Base-by-base conservation (phyloP, 2,113 vertebrate genomes). In the Takifugu bimaculatus region DNA sequence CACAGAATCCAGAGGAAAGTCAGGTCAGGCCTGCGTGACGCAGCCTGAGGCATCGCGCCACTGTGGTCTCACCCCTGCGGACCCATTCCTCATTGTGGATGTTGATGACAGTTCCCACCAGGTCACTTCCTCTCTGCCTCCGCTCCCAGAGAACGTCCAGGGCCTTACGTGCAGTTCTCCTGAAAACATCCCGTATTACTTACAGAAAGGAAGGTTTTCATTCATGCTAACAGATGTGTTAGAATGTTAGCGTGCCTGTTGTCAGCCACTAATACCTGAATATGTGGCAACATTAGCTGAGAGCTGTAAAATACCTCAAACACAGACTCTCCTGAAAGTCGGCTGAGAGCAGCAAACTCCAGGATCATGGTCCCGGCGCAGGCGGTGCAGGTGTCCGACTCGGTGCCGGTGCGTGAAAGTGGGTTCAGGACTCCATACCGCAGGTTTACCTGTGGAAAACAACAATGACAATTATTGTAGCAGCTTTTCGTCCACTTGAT, bases 131-230 rank as follows among this genome's bases (percentile, higher is more conserved):
- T 70, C 92, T 92, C 77, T 99, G 97, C 65, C 96, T 92, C 86
- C 95, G 95, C 71, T 97, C 94, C 97, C 97, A 99, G 29, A 99
- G 92, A 77, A 98, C 97, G 86, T 99, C 97, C 62, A 99, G 91
- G 0, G 97, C 96, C 80, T 94, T 98, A 71, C 97, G 88, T 1
- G 97, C 97, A n/a, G 63, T 98, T 91, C 60, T 94, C 92, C 97
- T 99, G 70, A n/a, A 48, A 12, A 48, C 13, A n/a, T 4, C 4
- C 6, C 14, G 45, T 1, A 48, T 1, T 5, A 4, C 13, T 6
- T 15, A 48, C 12, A n/a, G 14, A 4, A 48, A 10, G 4, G 2
- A 5, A 6, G 1, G 29, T 32, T 32, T 32, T 32, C 7, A 6
- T 2, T 32, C 29, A 32, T 6, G 29, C 1, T 32, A 2, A 32